Evolutionary conservation across 2,797 vertebrate species (phyloP), one percentile per base, ranked within the genome.

Genomic region (Hippocampus kuda): DNA sequence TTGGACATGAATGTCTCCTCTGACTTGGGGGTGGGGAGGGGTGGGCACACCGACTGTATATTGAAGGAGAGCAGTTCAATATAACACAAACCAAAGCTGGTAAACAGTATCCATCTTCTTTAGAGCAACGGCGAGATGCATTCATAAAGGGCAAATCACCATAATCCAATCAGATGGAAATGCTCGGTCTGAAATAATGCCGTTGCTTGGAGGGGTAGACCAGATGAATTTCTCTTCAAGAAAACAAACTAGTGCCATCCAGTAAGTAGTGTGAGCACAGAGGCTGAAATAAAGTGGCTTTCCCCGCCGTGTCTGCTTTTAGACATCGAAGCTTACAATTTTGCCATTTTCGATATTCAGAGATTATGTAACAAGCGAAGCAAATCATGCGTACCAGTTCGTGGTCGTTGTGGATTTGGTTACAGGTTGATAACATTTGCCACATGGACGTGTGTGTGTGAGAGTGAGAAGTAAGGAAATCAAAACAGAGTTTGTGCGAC

Each of bases 31-130:
- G 42, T 34, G 1, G 34, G 34, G 34, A 4, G 5, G 34, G 34
- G 8, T 7, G 44, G 15, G 42, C 27, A 65, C 24, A 10, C 6
- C 44, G 15, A 48, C 24, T 65, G 63, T 48, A 65, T 27, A 65
- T 48, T 65, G 63, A 65, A 65, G 48, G 63, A 65, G 63, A 65
- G 63, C 42, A 65, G 24, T 49, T 65, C 63, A 49, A 65, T 65
- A 68, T 46, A 60, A 57, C 44, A 64, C 62, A 65, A 62, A 51
- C 15, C 24, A 46, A 69, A 59, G 10, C 49, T 49, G 68, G 68
- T 69, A 62, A 48, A 62, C 68, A 69, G 68, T 69, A 61, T 69
- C 68, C 68, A 69, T 46, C 68, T 69, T 69, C 48, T 62, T 69
- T 69, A 69, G 68, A 59, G 68, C 68, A 49, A 42, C 62, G 26